These are phyloP conservation scores for Sweltsa coloradensis DNA, from an alignment of 1,140 invertebrate species.

Conservation along the genomic window DNA sequence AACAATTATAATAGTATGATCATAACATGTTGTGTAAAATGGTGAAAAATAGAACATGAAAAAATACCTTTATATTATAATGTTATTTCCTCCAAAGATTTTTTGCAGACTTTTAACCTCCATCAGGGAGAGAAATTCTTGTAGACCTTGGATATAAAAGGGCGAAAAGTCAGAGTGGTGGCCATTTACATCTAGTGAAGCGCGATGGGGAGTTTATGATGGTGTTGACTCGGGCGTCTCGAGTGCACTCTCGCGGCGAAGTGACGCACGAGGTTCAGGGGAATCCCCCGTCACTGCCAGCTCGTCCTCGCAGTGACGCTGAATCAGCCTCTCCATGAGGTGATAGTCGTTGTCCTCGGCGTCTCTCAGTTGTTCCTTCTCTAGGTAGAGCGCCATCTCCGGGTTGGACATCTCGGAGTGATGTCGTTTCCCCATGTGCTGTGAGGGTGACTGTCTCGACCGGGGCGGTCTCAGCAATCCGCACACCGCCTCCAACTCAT, in stretches of 20 bases:
- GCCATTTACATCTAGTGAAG: too few species aligned
- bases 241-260: neutral
- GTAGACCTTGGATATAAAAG: too few species aligned
- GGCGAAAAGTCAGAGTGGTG: too few species aligned
- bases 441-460: constrained; percentile 30
- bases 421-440: constrained; percentile 33
- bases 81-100: too few species aligned
- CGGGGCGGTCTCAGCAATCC: constrained; percentile 55
- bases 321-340: constrained; percentile 80
- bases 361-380: constrained; percentile 73
- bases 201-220: too few species aligned
- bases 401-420: constrained; percentile 60
- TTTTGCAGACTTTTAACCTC: too few species aligned
- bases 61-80: too few species aligned
- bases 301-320: constrained; percentile 41
- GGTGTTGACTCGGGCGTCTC: neutral
- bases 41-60: too few species aligned
- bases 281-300: too few species aligned
- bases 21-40: too few species aligned
- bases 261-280: neutral
- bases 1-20: too few species aligned
- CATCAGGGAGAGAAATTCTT: too few species aligned
- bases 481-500: constrained; percentile 77
- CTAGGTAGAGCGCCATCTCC: constrained; percentile 63
- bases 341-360: constrained; percentile 85